Conservation (phyloP, 2,888 invertebrate genomes). For the Phaedon cochleariae region DNA sequence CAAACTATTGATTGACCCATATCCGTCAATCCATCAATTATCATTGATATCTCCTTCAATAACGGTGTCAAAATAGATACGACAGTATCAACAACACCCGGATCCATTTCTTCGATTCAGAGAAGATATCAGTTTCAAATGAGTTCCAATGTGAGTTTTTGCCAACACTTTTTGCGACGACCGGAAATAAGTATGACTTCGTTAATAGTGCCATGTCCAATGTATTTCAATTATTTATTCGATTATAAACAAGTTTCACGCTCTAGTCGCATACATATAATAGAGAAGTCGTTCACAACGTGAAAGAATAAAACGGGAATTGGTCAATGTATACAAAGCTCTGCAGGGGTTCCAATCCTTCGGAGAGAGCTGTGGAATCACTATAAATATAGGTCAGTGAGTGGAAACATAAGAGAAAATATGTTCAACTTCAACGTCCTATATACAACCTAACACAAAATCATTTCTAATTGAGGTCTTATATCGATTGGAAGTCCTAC, state of each 20-base stretch:
- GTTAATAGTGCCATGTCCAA: not conserved
- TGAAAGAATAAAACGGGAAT: not conserved
- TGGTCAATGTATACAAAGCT: not conserved
- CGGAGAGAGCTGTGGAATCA: too few relatives aligned
- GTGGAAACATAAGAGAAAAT: too few relatives aligned
- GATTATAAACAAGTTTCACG: not conserved
- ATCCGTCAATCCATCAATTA: too few relatives aligned
- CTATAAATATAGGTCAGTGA: too few relatives aligned
- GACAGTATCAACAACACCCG: not conserved
- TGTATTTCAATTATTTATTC: not conserved
- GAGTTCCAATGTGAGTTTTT: too few relatives aligned
- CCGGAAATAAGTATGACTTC: not conserved
- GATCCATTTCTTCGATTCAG: not conserved
- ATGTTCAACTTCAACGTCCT: too few relatives aligned
- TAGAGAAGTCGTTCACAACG: not conserved
- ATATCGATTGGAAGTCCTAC: too few relatives aligned
- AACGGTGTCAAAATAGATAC: not conserved
- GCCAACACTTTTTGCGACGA: not conserved
- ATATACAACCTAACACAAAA: too few relatives aligned
- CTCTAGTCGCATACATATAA: not conserved
- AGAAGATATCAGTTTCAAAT: not conserved
- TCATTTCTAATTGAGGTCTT: too few relatives aligned
- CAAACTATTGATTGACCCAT: too few relatives aligned
- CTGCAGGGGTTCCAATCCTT: too few relatives aligned
- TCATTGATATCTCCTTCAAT: not conserved